Evolutionary conservation across 1,140 invertebrate genomes (phyloP), one percentile per base, ranked within the genome.

Genomic region (Magallana angulata): DNA sequence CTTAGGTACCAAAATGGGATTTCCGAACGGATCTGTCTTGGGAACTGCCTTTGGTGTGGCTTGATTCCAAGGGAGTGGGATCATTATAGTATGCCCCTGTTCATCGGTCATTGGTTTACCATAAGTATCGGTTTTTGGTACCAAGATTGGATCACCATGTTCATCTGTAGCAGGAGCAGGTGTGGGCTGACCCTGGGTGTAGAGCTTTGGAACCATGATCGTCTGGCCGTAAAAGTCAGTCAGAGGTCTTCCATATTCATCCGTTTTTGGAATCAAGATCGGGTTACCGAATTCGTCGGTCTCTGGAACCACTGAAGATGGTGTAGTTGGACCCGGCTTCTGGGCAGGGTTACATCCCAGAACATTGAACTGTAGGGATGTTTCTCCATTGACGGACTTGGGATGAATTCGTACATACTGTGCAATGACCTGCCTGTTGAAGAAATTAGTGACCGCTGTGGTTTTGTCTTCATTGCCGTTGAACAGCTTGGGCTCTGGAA

Each of bases 361-460:
- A 14, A 91, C 80, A 57, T 87, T 87, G 30, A 91, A 89, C 58
- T 87, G 84, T 5, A 91, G 48, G 7, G 88, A 88, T 9, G 64
- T 57, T 3, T 76, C 82, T 59, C 87, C 87, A 57, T 87, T 58
- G 60, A 76, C 90, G 5, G 85, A 58, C 57, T 85, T 36, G 8
- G 91, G 91, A 24, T 89, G 81, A 71, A 92, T 86, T 30, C 90
- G 82, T 30, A 93, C 88, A 87, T 89, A 93, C 82, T 87, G 90
- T 11, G 92, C 90, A 57, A 90, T 86, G 30, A 93, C 85, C 30
- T 92, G 88, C 18, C 90, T 87, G 83, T 90, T 91, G 87, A 93
- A 93, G 14, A 91, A 88, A 11, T 90, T 89, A 18, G 89, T 90
- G 1, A 91, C 87, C 14, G 89, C 87, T 14, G 91, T 91, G 62